Percentiles rank a stretch among this genome's conserved stretches.
Conservation (phyloP, 2,888 invertebrate species). For the Pachycephus smyrnensis region DNA sequence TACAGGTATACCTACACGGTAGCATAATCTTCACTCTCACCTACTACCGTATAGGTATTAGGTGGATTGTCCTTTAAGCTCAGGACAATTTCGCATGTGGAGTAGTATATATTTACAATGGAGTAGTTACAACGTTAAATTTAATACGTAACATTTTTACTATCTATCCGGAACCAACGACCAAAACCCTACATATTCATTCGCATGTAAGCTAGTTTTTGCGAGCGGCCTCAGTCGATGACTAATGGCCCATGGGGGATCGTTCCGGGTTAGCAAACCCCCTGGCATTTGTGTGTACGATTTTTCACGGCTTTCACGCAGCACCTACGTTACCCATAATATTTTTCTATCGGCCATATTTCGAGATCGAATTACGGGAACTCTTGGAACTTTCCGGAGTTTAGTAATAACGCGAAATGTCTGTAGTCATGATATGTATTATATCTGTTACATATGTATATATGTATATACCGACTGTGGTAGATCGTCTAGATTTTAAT, state of each 20-base stretch:
- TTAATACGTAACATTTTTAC: slow-evolving; percentile 7
- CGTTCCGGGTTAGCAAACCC: slow-evolving; percentile 41
- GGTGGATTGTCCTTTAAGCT: neutral
- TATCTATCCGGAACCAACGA: slow-evolving; percentile 2
- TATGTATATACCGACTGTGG: neutral
- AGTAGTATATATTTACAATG: neutral
- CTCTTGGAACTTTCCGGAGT: neutral
- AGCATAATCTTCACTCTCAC: neutral
- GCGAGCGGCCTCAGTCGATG: slow-evolving; percentile 44
- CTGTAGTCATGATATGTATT: neutral
- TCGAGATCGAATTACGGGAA: slow-evolving; percentile 40
- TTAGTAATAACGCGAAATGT: neutral
- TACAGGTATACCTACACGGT: too few species aligned
- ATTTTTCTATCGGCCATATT: slow-evolving; percentile 32
- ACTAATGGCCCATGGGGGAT: slow-evolving; percentile 53
- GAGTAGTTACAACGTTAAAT: neutral
- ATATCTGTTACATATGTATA: too few species aligned
- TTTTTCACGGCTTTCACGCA: slow-evolving; percentile 50
- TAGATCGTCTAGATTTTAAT: neutral
- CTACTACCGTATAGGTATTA: neutral
- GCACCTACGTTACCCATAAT: slow-evolving; percentile 13
- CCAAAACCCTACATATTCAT: slow-evolving; percentile 39
- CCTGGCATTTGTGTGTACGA: slow-evolving; percentile 43
- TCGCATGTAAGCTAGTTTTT: slow-evolving; percentile 51
- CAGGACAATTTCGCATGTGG: neutral